Evolutionary conservation across 1,140 invertebrate genomes (phyloP), one percentile per base, ranked within the genome.

Genomic region (Lasioglossum baleicum): DNA sequence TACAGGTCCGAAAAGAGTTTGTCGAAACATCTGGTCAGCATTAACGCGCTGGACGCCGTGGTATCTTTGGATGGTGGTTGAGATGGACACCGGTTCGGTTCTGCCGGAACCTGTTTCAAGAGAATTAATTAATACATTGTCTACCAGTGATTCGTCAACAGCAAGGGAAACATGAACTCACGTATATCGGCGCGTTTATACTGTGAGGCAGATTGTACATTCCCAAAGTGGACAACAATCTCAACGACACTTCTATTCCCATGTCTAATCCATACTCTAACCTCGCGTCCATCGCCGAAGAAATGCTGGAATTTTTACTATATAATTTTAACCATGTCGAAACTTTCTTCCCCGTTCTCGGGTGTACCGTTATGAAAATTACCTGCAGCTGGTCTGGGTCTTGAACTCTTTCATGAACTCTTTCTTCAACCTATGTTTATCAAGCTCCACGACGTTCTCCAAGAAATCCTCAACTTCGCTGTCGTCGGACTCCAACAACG

Each of bases 241-340:
- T 94, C 31, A 97, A 91, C 61, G 94, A 93, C 5, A 96, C 95
- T 92, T 97, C 97, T 26, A 96, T 94, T 58, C 95, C 94, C 42
- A 94, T 94, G 85, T 97, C 96, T 2, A 97, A 94, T 1, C 96
- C 96, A 83, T 95, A 95, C 88, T 97, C 96, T 48, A 97, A 90
- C 64, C 97, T 95, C 13, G 96, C 94, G 92, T 98, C 97, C 88
- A 96, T 93, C 1, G 96, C 96, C 82, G 95, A 94, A 6, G 96
- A 97, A 75, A 96, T 94, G 2, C 93, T 94, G 26, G 26, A 26
- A 26, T 26, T 26, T 26, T 26, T 26, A 26, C 26, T 26, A 26
- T 26, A 0, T 26, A 26, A 26, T 26, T 26, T 26, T n/a, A 20
- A 20, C 1, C 7, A 7, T 58, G 10, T 48, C 22, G 48, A n/a